phyloP scores from a whole-genome alignment of 2,113 vertebrate genomes.

The Aptenodytes patagonicus region DNA sequence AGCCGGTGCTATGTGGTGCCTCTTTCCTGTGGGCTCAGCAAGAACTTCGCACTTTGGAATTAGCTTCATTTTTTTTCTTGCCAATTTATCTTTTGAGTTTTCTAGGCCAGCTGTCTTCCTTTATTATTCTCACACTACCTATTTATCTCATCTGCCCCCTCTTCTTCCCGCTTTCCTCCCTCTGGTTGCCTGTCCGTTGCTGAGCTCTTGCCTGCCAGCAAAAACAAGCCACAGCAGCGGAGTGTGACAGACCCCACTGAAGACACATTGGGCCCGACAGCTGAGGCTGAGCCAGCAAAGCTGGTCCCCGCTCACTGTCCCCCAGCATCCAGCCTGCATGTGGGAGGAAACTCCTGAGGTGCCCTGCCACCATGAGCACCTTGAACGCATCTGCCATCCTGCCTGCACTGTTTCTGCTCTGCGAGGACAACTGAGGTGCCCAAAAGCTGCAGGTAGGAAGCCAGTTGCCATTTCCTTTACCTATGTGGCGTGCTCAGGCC shows the following conservation, averaged over 20 bases:
- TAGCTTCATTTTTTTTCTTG: background rate
- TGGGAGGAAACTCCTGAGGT: background rate
- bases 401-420: background rate
- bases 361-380: rapidly evolving
- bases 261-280: background rate
- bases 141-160: slow-evolving; percentile 10
- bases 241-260: background rate
- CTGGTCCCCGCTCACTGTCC: rapidly evolving
- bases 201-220: slow-evolving; percentile 37
- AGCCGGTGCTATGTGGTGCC: background rate
- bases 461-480: background rate
- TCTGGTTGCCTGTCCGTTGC: background rate
- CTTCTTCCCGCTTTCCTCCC: background rate
- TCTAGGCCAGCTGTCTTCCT: slow-evolving; percentile 65
- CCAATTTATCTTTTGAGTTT: slow-evolving; percentile 8
- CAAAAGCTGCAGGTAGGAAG: background rate
- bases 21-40: background rate
- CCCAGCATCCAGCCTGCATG: rapidly evolving
- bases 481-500: background rate
- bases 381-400: rapidly evolving
- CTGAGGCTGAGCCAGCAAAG: background rate
- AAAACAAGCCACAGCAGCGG: background rate
- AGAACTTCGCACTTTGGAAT: background rate
- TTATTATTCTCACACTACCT: slow-evolving; percentile 37
- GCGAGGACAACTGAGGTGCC: background rate